phyloP scores from a whole-genome alignment of 2,797 vertebrate species.

The Mormyrops attenuatus region DNA sequence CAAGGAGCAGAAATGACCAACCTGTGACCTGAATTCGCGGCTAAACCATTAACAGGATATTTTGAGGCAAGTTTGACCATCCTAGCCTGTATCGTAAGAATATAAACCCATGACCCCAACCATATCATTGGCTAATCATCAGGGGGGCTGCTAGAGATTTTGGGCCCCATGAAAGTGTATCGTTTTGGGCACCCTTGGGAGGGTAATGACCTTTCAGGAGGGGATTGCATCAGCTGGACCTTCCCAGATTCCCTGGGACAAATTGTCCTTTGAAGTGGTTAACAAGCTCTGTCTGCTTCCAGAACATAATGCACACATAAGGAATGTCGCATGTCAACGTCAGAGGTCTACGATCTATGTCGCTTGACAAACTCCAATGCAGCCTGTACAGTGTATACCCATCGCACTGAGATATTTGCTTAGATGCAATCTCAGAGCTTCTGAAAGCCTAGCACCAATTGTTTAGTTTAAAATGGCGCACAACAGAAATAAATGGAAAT shows the following conservation, averaged over 20 bases:
- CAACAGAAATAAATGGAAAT: background rate
- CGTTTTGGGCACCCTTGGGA: background rate
- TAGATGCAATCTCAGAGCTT: background rate
- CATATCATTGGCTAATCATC: background rate
- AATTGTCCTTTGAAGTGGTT: background rate
- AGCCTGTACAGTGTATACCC: background rate
- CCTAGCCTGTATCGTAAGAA: background rate
- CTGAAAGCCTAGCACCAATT: background rate
- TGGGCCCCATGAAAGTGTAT: background rate
- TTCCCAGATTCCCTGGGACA: background rate
- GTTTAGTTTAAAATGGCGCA: background rate
- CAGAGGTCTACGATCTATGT: background rate
- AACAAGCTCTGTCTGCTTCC: background rate
- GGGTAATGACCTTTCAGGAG: background rate
- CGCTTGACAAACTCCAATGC: background rate
- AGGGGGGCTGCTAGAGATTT: background rate
- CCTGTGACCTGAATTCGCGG: background rate
- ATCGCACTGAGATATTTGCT: background rate
- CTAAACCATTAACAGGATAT: background rate
- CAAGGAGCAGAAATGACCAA: background rate
- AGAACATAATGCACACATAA: background rate
- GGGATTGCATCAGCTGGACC: background rate
- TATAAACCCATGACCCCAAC: background rate
- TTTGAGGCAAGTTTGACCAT: background rate
- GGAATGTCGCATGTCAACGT: background rate